phyloP scores from a whole-genome alignment of 2,888 invertebrate genomes.

The Drosophila mayaguana region DNA sequence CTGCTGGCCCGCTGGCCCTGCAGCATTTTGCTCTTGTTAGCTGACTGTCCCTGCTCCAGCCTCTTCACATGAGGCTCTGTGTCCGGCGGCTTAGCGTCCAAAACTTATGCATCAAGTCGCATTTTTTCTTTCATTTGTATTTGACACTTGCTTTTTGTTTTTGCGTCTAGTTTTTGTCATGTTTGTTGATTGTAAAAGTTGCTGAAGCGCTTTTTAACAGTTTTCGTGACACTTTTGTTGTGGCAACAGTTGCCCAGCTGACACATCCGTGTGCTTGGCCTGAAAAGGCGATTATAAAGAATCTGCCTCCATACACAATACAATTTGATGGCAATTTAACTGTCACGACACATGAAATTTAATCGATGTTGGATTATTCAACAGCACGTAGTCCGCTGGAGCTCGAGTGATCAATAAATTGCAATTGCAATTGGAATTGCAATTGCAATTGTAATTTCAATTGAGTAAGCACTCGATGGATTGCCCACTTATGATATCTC shows the following conservation, averaged over 20 bases:
- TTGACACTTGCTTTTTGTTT: conserved; percentile 72
- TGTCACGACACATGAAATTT: conserved; percentile 33
- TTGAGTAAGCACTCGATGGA: conserved; percentile 45
- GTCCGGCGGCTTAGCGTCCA: conserved; percentile 27
- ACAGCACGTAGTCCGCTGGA: conserved; percentile 2
- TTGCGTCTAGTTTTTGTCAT: conserved; percentile 72
- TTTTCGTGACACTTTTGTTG: conserved; percentile 66
- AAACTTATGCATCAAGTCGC: conserved; percentile 58
- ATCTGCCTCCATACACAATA: conserved; percentile 40
- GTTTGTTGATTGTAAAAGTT: conserved; percentile 79
- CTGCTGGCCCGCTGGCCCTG: conserved; percentile 34
- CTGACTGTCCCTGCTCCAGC: conserved; percentile 29
- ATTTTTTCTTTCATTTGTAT: conserved; percentile 23
- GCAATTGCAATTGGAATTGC: conserved; percentile 31
- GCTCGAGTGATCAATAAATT: conserved; percentile 34
- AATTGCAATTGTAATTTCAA: conserved; percentile 65
- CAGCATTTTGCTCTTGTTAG: conserved; percentile 55
- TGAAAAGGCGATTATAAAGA: conserved; percentile 26
- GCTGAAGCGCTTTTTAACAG: conserved; percentile 78
- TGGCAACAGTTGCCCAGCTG: conserved; percentile 40
- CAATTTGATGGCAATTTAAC: conserved; percentile 69
- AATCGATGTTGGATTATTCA: conserved; percentile 43
- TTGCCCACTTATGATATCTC: conserved; percentile 48
- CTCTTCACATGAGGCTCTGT: conserved; percentile 23
- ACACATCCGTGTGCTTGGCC: conserved; percentile 29